Conservation (phyloP, 1,140 invertebrate species). For the Amyelois transitella region DNA sequence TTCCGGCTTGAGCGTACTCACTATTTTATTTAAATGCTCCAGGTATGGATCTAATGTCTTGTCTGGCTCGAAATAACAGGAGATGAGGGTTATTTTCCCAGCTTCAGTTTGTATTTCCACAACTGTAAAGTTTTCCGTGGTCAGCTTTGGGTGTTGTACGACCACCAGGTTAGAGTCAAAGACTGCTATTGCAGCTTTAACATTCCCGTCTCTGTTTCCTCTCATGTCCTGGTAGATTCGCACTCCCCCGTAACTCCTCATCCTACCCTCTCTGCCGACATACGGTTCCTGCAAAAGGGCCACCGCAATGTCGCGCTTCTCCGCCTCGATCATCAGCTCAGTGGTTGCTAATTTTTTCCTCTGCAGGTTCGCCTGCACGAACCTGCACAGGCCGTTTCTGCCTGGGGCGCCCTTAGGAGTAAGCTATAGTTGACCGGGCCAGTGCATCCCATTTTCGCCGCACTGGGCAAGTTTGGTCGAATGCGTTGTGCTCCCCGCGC, state of each 20-base stretch:
- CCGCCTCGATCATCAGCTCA: conserved; percentile 3
- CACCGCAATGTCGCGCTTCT: background rate
- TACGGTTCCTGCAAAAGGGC: conserved; percentile 2
- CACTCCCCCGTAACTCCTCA: background rate
- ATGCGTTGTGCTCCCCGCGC: background rate
- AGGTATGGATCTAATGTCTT: background rate
- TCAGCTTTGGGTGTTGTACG: too few relatives aligned
- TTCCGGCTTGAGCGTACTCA: background rate
- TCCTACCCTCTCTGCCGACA: background rate
- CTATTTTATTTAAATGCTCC: background rate
- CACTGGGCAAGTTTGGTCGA: background rate
- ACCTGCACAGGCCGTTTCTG: background rate
- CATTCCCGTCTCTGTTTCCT: too few relatives aligned
- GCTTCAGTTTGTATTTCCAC: background rate
- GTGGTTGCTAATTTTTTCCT: background rate
- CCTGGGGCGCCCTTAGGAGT: background rate
- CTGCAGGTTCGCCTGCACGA: background rate
- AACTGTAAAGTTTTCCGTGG: too few relatives aligned
- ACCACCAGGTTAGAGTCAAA: too few relatives aligned
- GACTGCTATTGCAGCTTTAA: too few relatives aligned
- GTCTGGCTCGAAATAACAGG: background rate
- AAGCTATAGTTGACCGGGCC: background rate
- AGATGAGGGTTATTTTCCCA: background rate
- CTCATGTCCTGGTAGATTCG: too few relatives aligned
- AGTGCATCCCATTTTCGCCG: background rate